Evolutionary conservation across 2,797 vertebrate species (phyloP), one percentile per base, ranked within the genome.

Genomic region (Peromyscus eremicus): DNA sequence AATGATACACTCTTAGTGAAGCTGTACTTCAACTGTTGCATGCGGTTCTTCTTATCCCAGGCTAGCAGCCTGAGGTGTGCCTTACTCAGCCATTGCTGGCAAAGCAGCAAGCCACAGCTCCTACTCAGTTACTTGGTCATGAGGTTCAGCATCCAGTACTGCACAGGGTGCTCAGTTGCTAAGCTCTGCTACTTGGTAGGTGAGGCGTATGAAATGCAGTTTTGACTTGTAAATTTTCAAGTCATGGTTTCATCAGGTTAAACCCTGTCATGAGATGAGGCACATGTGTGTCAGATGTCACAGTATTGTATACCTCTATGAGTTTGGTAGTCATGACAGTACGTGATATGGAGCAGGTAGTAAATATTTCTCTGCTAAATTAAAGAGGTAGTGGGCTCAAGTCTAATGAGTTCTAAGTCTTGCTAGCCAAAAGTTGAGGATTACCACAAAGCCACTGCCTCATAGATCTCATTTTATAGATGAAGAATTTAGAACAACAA

Each of bases 341-440:
- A 84, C 32, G 64, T 83, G 75, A 82, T 80, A 43, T 17, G 52
- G 85, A 96, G 8, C 40, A 93, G 32, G 66, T 83, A 92, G 85
- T 73, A 97, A 91, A 95, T 87, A 89, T 89, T 81, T 91, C 34
- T 85, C 91, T 82, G 49, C 46, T 96, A 71, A 92, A 84, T 95
- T 66, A 95, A 92, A 84, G 83, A 73, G 27, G 29, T 84, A 52
- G 89, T 55, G 87, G 40, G 40, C 81, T 89, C 17, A 68, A 19
- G 46, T 90, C n/a, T 81, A 82, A 80, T 43, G 91, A 85, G 70
- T 89, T 89, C 32, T 91, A 27, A 91, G 29, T 40, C 84, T 89
- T 43, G 40, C 29, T 87, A 89, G 76, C 34, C 80, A 91, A 76
- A 64, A 60, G 94, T 94, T 83, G 40, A 92, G 77, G 23, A 62